Evolutionary conservation across 2,888 invertebrate genomes (phyloP).

Genomic region (Rhimphoctona megacephalus): DNA sequence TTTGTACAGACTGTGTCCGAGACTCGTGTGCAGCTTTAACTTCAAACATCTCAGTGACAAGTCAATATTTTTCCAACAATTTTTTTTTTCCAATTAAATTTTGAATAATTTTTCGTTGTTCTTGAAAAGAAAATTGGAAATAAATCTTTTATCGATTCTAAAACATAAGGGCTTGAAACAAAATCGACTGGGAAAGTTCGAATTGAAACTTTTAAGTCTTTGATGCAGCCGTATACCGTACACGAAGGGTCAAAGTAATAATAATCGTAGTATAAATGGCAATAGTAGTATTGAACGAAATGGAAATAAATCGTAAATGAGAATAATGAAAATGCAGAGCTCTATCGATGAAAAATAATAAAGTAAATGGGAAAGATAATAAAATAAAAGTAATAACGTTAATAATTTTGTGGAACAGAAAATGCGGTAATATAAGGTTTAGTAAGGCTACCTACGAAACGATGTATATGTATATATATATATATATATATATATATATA

Average conservation of each 20-base stretch:
- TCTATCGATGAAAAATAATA: not conserved
- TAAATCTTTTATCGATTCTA: not conserved
- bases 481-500: no score
- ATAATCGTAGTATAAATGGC: not conserved
- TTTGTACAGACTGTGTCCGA: no score
- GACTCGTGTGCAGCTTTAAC: not conserved
- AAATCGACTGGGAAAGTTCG: not conserved
- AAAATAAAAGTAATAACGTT: constrained; percentile 17
- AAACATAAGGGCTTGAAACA: no score
- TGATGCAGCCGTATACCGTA: not conserved
- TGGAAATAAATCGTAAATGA: not conserved
- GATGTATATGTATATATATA: not conserved
- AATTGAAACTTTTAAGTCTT: not conserved
- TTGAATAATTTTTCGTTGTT: no score
- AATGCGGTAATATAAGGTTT: constrained; percentile 1
- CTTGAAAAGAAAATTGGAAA: not conserved
- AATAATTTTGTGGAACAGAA: not conserved
- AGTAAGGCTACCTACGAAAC: constrained; percentile 11
- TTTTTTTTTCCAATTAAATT: no score
- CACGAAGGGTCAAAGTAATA: not conserved
- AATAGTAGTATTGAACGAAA: not conserved
- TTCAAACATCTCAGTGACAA: not conserved
- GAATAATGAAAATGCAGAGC: not conserved
- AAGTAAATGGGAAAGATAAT: constrained; percentile 4
- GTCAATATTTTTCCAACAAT: no score